phyloP scores from a whole-genome alignment of 2,113 vertebrate species.

The Sebastes fasciatus region DNA sequence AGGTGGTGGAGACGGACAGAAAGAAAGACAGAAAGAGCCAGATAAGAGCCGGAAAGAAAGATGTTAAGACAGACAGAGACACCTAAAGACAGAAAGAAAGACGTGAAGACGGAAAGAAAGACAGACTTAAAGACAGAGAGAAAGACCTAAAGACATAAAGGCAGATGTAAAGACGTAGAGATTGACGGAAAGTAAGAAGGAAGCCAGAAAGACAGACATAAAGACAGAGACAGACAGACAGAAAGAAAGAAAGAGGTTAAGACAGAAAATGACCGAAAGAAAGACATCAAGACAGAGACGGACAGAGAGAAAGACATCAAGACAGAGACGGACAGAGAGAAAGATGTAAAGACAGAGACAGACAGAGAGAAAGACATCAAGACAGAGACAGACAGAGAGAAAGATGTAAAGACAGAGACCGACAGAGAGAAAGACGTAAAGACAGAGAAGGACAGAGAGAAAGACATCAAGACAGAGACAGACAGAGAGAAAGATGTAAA shows the following conservation, averaged over 20 bases:
- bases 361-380: background rate
- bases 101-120: background rate
- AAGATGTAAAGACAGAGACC: background rate
- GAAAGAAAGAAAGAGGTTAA: background rate
- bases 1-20: background rate
- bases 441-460: background rate
- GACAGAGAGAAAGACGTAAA: background rate
- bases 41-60: background rate
- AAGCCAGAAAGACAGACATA: background rate
- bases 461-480: background rate
- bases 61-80: too few species aligned
- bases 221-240: background rate
- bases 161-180: background rate
- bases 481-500: background rate
- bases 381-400: background rate
- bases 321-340: background rate
- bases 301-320: background rate
- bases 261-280: background rate
- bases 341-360: background rate
- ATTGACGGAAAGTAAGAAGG: background rate
- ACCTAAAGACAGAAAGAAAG: background rate
- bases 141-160: background rate
- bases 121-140: background rate
- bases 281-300: background rate
- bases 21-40: background rate